Evolutionary conservation across 2,888 invertebrate genomes (phyloP).

Genomic region (Fragum sueziense): DNA sequence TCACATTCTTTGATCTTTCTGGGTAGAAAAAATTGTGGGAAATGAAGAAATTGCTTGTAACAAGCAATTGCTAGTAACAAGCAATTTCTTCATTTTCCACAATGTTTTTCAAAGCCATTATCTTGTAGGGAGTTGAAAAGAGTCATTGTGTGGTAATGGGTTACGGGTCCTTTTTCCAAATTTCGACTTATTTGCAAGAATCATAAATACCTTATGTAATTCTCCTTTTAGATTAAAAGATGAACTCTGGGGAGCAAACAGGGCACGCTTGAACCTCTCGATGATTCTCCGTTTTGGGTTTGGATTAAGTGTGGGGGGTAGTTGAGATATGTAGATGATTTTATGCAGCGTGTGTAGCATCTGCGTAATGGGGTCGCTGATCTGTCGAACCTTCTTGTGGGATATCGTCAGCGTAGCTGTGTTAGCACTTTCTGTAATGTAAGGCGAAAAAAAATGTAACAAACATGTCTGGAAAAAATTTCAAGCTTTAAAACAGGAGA

Average conservation of each 20-base stretch:
- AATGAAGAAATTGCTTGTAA: too few relatives aligned
- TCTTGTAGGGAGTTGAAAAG: too few relatives aligned
- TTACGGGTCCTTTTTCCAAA: too few relatives aligned
- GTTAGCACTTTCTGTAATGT: slow-evolving; percentile 73
- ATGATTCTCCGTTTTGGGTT: slow-evolving; percentile 78
- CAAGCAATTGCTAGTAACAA: too few relatives aligned
- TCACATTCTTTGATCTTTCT: too few relatives aligned
- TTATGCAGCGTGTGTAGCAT: slow-evolving; percentile 81
- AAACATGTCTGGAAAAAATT: too few relatives aligned
- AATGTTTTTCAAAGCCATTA: too few relatives aligned
- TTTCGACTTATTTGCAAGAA: too few relatives aligned
- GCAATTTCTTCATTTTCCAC: too few relatives aligned
- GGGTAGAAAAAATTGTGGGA: too few relatives aligned
- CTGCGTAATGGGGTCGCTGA: slow-evolving; percentile 81
- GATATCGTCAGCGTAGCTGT: slow-evolving; percentile 80
- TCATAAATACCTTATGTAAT: slow-evolving; percentile 76
- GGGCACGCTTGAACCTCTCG: slow-evolving; percentile 80
- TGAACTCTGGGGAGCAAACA: slow-evolving; percentile 78
- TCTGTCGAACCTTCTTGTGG: slow-evolving; percentile 78
- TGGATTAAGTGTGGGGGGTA: slow-evolving; percentile 79
- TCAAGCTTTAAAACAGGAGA: too few relatives aligned
- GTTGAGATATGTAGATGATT: slow-evolving; percentile 80
- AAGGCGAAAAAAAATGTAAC: background rate
- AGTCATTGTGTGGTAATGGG: too few relatives aligned
- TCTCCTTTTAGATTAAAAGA: slow-evolving; percentile 80